Base-by-base conservation (phyloP, 2,888 invertebrate species). In the Hypercompe scribonia region DNA sequence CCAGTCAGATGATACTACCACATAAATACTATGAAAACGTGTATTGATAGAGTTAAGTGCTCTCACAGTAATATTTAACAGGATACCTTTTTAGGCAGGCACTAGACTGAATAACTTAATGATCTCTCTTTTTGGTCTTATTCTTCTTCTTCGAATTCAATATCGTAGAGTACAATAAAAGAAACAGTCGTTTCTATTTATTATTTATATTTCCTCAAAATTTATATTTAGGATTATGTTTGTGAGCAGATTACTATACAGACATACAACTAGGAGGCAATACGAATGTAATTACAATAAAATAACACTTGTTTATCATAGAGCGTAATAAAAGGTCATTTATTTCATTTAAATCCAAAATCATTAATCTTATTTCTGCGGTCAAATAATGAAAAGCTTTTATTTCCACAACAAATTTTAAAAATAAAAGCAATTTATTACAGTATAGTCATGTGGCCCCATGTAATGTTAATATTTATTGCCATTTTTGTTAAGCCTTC, bases 331-430 rank as follows among this genome's bases (percentile, higher is more conserved):
- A 68, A 28, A 21, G 21, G 28, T n/a, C 5, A 58, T 36, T 28
- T 68, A 36, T 58, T 58, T 68, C 39, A 58, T 68, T 39, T n/a
- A 58, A 28, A 58, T 50, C n/a, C 70, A 74, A 68, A 33, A 70
- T 64, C 36, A 67, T 72, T 58, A 21, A 54, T 58, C 58, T 58
- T 39, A 39, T 68, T 58, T 36, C 10, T 28, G 21, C 10, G 10
- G 61, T 31, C 58, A 69, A 61, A 42, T 63, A 42, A 61, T 68
- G 18, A 46, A 69, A 63, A 69, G 63, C 68, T 33, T 58, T 68
- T 68, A 58, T 39, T 68, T 36, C 28, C 4, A 68, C 36, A 39
- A 58, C 34, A 39, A 68, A 68, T 21, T 54, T 68, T 54, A 54
- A 54, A 68, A 68, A 68, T 68, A 15, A 68, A 68, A 58, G 68